phyloP scores from a whole-genome alignment of 2,797 vertebrate genomes.

The Linurgus olivaceus region DNA sequence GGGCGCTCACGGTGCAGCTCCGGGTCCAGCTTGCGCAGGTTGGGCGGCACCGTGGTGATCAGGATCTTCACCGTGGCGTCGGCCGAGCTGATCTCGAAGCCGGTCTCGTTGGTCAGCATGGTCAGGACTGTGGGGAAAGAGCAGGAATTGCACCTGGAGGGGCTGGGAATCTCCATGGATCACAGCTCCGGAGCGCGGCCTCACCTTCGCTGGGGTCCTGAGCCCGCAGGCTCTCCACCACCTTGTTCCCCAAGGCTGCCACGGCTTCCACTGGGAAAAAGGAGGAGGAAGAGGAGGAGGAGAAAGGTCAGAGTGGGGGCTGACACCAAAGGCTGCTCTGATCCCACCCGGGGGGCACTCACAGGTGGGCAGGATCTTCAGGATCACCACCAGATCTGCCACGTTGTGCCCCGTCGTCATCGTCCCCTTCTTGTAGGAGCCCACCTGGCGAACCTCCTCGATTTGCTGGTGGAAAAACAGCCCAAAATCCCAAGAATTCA shows the following conservation, averaged over 20 bases:
- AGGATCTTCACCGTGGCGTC: constrained; percentile 96
- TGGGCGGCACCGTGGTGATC: constrained; percentile 95
- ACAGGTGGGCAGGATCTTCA: constrained; percentile 95
- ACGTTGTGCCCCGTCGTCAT: constrained; percentile 97
- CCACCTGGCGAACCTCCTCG: constrained; percentile 95
- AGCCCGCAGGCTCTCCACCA: constrained; percentile 90
- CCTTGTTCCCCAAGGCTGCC: constrained; percentile 93
- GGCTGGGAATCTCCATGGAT: background rate
- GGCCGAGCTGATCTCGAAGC: constrained; percentile 95
- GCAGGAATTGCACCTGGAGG: background rate
- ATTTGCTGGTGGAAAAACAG: constrained; percentile 85
- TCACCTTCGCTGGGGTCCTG: constrained; percentile 92
- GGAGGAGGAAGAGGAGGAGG: background rate
- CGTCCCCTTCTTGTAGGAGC: constrained; percentile 98
- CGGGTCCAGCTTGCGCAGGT: constrained; percentile 93
- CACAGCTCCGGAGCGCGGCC: background rate
- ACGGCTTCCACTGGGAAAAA: constrained; percentile 89
- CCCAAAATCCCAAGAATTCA: too few species aligned
- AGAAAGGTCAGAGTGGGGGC: accelerated
- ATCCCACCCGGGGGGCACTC: background rate
- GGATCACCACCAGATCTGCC: constrained; percentile 93
- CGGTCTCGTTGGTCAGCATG: constrained; percentile 96
- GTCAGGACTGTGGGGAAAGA: constrained; percentile 82
- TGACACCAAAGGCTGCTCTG: accelerated
- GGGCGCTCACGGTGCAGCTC: constrained; percentile 86